phyloP scores from a whole-genome alignment of 2,888 invertebrate species.

The Ochropleura leucogaster region DNA sequence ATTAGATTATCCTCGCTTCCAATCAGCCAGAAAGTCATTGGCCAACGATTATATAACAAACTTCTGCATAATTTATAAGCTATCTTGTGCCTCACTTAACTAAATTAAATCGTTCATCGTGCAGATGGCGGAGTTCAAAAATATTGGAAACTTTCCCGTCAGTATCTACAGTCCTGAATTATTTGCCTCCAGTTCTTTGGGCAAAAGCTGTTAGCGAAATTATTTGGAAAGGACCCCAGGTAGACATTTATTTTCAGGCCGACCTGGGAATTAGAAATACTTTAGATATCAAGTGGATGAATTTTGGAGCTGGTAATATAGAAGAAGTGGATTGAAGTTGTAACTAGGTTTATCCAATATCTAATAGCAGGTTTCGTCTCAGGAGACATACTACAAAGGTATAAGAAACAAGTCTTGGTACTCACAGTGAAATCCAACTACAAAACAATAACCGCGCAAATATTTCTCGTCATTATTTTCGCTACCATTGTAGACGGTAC shows the following conservation, averaged over 20 bases:
- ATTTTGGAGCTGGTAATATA: conserved; percentile 23
- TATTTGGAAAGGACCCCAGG: conserved; percentile 61
- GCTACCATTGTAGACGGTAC: conserved; percentile 10
- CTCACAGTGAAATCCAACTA: neutral
- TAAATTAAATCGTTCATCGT: conserved; percentile 78
- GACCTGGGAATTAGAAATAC: conserved; percentile 52
- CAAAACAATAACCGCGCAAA: neutral
- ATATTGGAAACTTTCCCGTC: conserved; percentile 74
- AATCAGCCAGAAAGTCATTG: conserved; percentile 62
- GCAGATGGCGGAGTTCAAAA: conserved; percentile 76
- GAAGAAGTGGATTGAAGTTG: conserved; percentile 33
- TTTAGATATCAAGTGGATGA: conserved; percentile 44
- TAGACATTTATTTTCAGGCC: conserved; percentile 58
- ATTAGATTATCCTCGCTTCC: conserved; percentile 62
- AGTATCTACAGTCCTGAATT: conserved; percentile 61
- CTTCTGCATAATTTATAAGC: conserved; percentile 75
- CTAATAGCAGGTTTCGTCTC: conserved; percentile 5
- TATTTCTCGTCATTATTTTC: conserved; percentile 15
- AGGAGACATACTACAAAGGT: neutral
- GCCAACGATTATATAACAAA: conserved; percentile 63
- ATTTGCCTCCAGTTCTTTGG: conserved; percentile 62
- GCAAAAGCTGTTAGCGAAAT: conserved; percentile 60
- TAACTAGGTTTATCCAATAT: conserved; percentile 28
- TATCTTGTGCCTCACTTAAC: conserved; percentile 78
- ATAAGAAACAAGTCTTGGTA: neutral